Base-by-base conservation (phyloP, 2,113 vertebrate species). In the Phylloscopus trochilus region DNA sequence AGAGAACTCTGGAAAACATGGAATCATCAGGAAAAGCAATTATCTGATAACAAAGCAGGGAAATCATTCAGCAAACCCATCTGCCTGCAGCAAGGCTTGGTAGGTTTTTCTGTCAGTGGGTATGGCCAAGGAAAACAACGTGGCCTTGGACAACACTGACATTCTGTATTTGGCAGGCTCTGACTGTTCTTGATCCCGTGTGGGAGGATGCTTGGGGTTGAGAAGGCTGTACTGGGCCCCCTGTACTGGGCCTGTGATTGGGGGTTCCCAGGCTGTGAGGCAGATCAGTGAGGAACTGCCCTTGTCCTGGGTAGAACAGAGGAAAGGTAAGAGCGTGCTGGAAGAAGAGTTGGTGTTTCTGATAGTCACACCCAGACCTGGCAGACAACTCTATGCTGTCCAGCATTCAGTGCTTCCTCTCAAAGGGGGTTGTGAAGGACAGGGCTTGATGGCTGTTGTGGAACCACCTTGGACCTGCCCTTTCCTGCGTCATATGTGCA, bases 191-290 rank as follows among this genome's bases (percentile, higher is more conserved):
- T 15, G 37, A 9, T 52, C 13, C 15, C 27, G 3, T 0, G 0
- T 26, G 28, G 62, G 72, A 67, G 37, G 44, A 37, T 44, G 27
- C 14, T 67, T 19, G 18, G 53, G 26, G 44, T 2, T 67, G 52
- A 35, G 9, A 23, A 74, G 55, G 46, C 81, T 11, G n/a, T 58
- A 86, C 0, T 1, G 35, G 31, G 16, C 13, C 28, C 31, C 59
- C 33, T 8, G 6, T 19, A 5, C 16, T 6, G 3, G 2, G 4
- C 1, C 2, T 13, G 31, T 0, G 3, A 0, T 1, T 9, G 5
- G 47, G 33, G 31, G 3, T 33, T 47, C 10, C 24, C 2, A 20
- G 56, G 15, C 46, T 28, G 16, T 0, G 1, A 52, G 70, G 49
- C 31, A 13, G 13, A 5, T 9, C 5, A 5, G 43, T 22, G 60